These are phyloP conservation scores for Mycetomoellerius zeteki DNA, from an alignment of 1,140 invertebrate species.

Conservation along the genomic window DNA sequence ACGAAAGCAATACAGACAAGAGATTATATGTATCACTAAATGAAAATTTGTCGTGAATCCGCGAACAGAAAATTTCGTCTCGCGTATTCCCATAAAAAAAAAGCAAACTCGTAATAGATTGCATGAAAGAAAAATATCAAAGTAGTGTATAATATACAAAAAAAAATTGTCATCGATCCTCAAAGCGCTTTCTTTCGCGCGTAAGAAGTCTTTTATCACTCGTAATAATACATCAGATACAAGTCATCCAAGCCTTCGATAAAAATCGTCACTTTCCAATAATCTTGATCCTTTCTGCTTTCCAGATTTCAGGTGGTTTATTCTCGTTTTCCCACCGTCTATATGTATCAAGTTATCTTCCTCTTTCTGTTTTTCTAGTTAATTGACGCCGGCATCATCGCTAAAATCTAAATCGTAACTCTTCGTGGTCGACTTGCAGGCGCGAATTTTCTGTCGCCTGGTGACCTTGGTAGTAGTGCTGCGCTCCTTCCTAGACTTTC, in stretches of 20 bases:
- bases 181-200: background rate
- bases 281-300: background rate
- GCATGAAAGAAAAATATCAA: conserved; percentile 28
- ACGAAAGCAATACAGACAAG: conserved; percentile 13
- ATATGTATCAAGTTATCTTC: background rate
- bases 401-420: conserved; percentile 26
- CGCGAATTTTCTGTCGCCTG: conserved; percentile 50
- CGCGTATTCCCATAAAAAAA: conserved; percentile 21
- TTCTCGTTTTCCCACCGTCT: background rate
- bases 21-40: conserved; percentile 1
- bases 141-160: conserved; percentile 9
- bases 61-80: conserved; percentile 21
- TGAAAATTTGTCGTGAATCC: conserved; percentile 12
- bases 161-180: conserved; percentile 29
- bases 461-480: background rate
- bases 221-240: conserved; percentile 9
- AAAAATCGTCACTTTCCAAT: background rate
- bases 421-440: conserved; percentile 50
- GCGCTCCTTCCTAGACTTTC: conserved; percentile 60
- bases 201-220: conserved; percentile 16
- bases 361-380: background rate
- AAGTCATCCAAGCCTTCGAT: background rate
- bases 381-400: background rate
- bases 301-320: background rate
- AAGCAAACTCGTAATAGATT: background rate